Base-by-base conservation (phyloP, 2,888 invertebrate species). In the Mythimna impura region DNA sequence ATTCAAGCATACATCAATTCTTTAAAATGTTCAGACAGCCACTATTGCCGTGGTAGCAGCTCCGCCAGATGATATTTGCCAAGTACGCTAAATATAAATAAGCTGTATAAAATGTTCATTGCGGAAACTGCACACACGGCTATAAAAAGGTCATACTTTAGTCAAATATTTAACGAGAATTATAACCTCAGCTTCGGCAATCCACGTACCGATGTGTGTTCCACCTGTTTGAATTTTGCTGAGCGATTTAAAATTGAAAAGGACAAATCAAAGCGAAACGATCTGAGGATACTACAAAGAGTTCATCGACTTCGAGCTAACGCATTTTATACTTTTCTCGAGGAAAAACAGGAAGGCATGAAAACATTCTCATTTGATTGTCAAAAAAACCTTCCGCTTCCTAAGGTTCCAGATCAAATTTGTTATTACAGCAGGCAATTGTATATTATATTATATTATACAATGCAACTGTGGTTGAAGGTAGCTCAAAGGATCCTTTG, bases 171-270 rank as follows among this genome's bases (percentile, higher is more conserved):
- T 62, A 62, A 62, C 47, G 62, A 47, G 47, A 47, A 62, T 47
- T 47, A 50, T 63, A 62, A 63, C 20, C 47, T 63, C 25, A 47
- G 63, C 30, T 63, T 63, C 20, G 62, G 30, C n/a, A 71, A 65
- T 50, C 86, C 84, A 25, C 66, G 73, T 30, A 84, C 84, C 25
- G 87, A 87, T 63, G 76, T 82, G 73, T 87, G 87, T 70, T 88
- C 86, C 8, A 88, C 66, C 71, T 87, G 85, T 71, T 61, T 86
- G 14, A 73, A 86, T 77, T 66, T 88, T 57, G 72, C n/a, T 30
- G 86, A 85, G 77, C 83, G 81, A 67, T 80, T 88, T 47, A 87
- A 86, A 85, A 77, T 75, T 64, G 85, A 82, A 76, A 77, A 80
- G 80, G 85, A 81, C 76, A 66, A 54, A 77, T 40, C 64, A 65